These are phyloP conservation scores for Papilio dardanus DNA, from an alignment of 1,140 invertebrate genomes.

Conservation along the genomic window DNA sequence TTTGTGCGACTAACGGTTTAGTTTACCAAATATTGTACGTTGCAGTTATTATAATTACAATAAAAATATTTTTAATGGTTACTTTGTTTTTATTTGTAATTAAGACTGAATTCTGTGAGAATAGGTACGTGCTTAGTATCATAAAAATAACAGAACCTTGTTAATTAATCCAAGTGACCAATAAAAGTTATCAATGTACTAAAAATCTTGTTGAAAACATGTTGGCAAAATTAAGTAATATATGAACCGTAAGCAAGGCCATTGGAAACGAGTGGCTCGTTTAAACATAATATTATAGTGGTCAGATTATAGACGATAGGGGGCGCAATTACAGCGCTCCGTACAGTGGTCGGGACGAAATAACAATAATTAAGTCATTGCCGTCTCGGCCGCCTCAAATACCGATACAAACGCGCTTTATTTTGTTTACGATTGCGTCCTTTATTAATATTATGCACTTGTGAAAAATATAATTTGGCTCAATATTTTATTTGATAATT, in stretches of 20 bases:
- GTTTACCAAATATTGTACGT: background rate
- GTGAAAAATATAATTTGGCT: background rate
- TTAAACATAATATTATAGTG: slow-evolving; percentile 59
- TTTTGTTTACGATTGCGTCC: slow-evolving; percentile 47
- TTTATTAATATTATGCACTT: slow-evolving; percentile 22
- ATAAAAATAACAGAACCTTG: background rate
- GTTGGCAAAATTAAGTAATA: slow-evolving; percentile 38
- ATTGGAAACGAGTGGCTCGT: slow-evolving; percentile 51
- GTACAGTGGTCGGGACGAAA: slow-evolving; percentile 53
- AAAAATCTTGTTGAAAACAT: background rate
- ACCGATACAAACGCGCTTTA: slow-evolving; percentile 47
- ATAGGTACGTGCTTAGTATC: no score
- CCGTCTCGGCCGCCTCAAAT: slow-evolving; percentile 48
- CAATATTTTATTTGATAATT: background rate
- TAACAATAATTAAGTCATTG: slow-evolving; percentile 71
- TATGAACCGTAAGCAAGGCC: slow-evolving; percentile 50
- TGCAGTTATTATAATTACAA: background rate
- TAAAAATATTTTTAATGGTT: background rate
- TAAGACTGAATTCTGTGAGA: no score
- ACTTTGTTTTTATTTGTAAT: background rate
- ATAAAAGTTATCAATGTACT: background rate
- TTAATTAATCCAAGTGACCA: background rate
- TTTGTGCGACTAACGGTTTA: background rate
- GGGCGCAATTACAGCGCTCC: slow-evolving; percentile 54
- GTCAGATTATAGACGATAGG: slow-evolving; percentile 58